Evolutionary conservation across 1,140 invertebrate species (phyloP), one percentile per base, ranked within the genome.

Genomic region (Drosophila pseudoobscura): DNA sequence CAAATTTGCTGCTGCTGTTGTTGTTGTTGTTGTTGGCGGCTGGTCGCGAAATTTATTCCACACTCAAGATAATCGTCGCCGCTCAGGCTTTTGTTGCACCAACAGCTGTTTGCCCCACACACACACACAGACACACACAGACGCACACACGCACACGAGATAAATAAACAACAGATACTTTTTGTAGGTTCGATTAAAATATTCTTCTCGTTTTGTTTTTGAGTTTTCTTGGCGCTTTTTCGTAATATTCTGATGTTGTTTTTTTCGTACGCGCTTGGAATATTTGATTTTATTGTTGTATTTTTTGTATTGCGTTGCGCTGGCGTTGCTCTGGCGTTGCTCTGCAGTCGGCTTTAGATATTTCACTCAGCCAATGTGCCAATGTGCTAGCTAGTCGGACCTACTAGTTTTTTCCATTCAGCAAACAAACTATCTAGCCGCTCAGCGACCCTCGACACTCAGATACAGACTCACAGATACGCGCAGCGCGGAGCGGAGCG

Each of bases 91-190:
- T 79, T 72, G 61, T 62, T 60, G 61, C 63, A 69, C 61, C 68
- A 80, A 87, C 82, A 85, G 82, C 83, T 85, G 82, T 85, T 85
- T 73, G 56, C 77, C 63, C 72, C 60, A 75, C 71, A 47, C 65
- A 72, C 57, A 64, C 51, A 53, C 45, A 59, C 54, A 69, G 29
- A 65, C 60, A 75, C 71, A 47, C 71, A 59, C 54, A 69, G 29
- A 65, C 60, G 72, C 71, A 47, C 71, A 72, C 57, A 64, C 51
- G 51, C 45, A 59, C 57, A 69, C 35, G 59, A 87, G 63, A 80
- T 77, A 77, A 85, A 84, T 70, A 84, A 84, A 84, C 68, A 80
- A 72, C 53, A 69, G 63, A 84, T 74, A 62, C 63, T 31, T 31
- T 31, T 9, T 31, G 8, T 9, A 8, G 29, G 29, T 61, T 29